Evolutionary conservation across 1,140 invertebrate genomes (phyloP).

Genomic region (Drosophila lowei): DNA sequence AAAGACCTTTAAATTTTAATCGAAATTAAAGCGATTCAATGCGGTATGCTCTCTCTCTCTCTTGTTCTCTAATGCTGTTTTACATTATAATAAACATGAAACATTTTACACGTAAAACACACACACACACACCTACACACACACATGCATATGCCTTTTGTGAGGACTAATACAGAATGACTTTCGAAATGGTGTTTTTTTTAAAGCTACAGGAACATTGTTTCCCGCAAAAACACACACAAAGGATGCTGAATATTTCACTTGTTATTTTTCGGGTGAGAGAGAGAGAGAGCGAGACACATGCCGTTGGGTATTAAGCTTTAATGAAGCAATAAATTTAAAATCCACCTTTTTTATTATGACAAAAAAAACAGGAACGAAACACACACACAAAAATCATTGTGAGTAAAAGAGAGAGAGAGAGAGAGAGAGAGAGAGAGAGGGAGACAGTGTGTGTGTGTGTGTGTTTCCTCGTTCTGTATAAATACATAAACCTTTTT

Average conservation of each 20-base stretch:
- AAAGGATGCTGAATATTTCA: slow-evolving; percentile 69
- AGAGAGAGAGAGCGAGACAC: slow-evolving; percentile 20
- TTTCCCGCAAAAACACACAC: background rate
- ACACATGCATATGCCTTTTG: too few species aligned
- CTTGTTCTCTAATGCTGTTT: slow-evolving; percentile 27
- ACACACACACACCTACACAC: slow-evolving; percentile 3
- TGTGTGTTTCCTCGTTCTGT: slow-evolving; percentile 46
- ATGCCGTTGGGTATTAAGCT: slow-evolving; percentile 71
- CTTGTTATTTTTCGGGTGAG: slow-evolving; percentile 46
- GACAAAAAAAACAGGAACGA: slow-evolving; percentile 39
- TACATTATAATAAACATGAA: slow-evolving; percentile 47
- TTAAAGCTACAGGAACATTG: slow-evolving; percentile 38
- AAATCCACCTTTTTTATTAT: slow-evolving; percentile 75
- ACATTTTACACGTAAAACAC: background rate
- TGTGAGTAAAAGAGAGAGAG: slow-evolving; percentile 1
- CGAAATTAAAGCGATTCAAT: background rate
- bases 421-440: too few species aligned
- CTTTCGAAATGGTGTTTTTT: slow-evolving; percentile 54
- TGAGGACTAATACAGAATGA: slow-evolving; percentile 41
- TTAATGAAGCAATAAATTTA: slow-evolving; percentile 82
- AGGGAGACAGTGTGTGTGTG: background rate
- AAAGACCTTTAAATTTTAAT: slow-evolving; percentile 7
- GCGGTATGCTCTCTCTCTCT: too few species aligned
- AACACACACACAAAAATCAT: slow-evolving; percentile 9
- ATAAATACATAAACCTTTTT: slow-evolving; percentile 82